Evolutionary conservation across 92 coral and sea anemone species (phyloP).

Genomic region (Porites evermanni): DNA sequence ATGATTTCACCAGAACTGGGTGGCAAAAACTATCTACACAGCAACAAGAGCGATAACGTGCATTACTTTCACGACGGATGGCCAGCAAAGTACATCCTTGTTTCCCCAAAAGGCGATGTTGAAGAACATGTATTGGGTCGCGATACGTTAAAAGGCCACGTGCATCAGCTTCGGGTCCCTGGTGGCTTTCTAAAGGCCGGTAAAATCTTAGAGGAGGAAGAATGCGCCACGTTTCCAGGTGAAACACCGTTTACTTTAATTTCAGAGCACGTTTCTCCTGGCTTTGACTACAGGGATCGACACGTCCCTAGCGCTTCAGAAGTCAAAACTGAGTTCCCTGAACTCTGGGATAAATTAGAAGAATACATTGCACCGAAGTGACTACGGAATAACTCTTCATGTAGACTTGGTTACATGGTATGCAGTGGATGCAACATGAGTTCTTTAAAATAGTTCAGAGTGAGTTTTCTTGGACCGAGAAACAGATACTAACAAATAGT

Average conservation of each 20-base stretch:
- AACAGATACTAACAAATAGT: no score
- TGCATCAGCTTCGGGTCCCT: slow-evolving; percentile 47
- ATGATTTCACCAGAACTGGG: slow-evolving; percentile 60
- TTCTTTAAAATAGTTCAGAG: no score
- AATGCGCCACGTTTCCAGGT: slow-evolving; percentile 60
- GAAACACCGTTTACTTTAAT: slow-evolving; percentile 71
- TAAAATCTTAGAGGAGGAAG: slow-evolving; percentile 54
- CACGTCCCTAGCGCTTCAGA: slow-evolving; percentile 58
- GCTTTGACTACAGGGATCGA: slow-evolving; percentile 77
- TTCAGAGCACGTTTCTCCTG: slow-evolving; percentile 76
- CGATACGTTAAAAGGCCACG: slow-evolving; percentile 63
- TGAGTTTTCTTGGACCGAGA: no score
- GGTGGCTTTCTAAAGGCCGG: slow-evolving; percentile 65
- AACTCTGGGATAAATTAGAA: slow-evolving; percentile 32
- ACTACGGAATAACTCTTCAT: not conserved
- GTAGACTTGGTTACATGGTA: no score
- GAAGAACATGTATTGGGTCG: slow-evolving; percentile 62
- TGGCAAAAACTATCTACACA: slow-evolving; percentile 61
- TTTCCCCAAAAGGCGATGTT: slow-evolving; percentile 70
- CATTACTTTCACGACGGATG: slow-evolving; percentile 80
- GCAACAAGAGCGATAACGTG: slow-evolving; percentile 61
- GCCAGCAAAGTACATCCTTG: slow-evolving; percentile 69
- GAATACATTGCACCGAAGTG: slow-evolving; percentile 15
- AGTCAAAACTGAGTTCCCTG: slow-evolving; percentile 39
- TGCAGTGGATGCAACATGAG: no score